Base-by-base conservation (phyloP, 2,888 invertebrate genomes). In the Oegoconia quadripuncta region DNA sequence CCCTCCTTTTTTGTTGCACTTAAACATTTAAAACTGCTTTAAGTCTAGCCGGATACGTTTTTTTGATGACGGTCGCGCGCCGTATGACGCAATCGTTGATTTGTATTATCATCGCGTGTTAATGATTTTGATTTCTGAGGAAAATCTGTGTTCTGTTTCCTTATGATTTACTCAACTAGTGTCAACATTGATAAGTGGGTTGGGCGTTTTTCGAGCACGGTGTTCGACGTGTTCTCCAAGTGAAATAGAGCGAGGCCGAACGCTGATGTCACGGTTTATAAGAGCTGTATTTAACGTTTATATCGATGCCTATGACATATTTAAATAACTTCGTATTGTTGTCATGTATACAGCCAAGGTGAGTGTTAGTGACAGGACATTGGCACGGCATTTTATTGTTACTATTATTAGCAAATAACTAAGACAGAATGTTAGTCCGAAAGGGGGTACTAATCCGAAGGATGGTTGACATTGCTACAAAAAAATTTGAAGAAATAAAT, bases 21-120 rank as follows among this genome's bases (percentile, higher is more conserved):
- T 50, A 63, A 72, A 71, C 52, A 51, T 44, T 58, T 50, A 63
- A 72, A 71, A 66, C 61, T 51, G 63, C 59, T 68, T 73, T 64
- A 55, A 49, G 23, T 50, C 57, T 58, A 83, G 73, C 81, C 83
- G 83, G 83, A 83, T 82, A 66, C 70, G 59, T 47, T 67, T 70
- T 77, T 70, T 77, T 75, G 55, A 74, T 66, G 66, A 64, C 64
- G 60, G 60, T 60, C 60, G 44, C 47, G 56, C 58, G 50, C 5
- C 1, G 17, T 15, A 34, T 83, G 82, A 82, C 78, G 83, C 55
- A 74, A 83, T 52, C 59, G 46, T 55, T 48, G 68, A 64, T 74
- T 72, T 67, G 66, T 74, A 64, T 59, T 71, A 68, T 59, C 58
- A 50, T 59, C 55, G 54, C 55, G 67, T 65, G 63, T 59, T 61